Evolutionary conservation across 2,113 vertebrate species (phyloP), one percentile per base, ranked within the genome.

Genomic region (Ammodytes dubius): DNA sequence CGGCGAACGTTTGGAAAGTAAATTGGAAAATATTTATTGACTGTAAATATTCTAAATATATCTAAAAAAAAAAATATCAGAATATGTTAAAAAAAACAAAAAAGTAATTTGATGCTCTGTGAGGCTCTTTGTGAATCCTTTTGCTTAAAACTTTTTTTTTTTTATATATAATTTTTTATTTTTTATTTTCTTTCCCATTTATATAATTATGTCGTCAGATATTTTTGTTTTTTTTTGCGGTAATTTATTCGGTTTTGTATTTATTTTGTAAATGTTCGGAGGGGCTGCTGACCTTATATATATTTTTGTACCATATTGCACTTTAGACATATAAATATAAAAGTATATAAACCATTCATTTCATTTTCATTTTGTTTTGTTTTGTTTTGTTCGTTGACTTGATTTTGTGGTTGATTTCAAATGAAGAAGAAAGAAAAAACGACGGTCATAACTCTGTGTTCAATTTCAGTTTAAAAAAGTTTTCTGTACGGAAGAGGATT

Each of bases 221-320:
- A 27, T 27, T 27, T 27, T 27, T 27, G 87, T 91, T 92, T 78
- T 60, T 17, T 81, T 81, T 92, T 93, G 84, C 90, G 46, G 86
- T 96, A 95, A 99, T 98, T 97, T 98, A 99, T 98, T 99, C 89
- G 96, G 95, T 97, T 88, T 95, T 98, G 95, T 99, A 98, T 99
- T 99, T 99, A 98, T 98, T 99, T 97, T 96, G 95, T 97, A 96
- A 97, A 97, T 94, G 82, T 98, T 96, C 96, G 95, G 96, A 96
- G 97, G 97, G 97, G 97, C 97, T 98, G 98, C 97, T 97, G 97
- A 97, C 95, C 96, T 94, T 96, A 95, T 97, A 95, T 96, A 96
- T 96, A 96, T 95, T 95, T 97, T 95, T 97, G 96, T 98, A 98
- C 97, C 95, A 96, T 99, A 97, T 97, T 97, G 98, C 97, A 99